Conservation (phyloP, 2,113 vertebrate genomes). For the Paramisgurnus dabryanus region DNA sequence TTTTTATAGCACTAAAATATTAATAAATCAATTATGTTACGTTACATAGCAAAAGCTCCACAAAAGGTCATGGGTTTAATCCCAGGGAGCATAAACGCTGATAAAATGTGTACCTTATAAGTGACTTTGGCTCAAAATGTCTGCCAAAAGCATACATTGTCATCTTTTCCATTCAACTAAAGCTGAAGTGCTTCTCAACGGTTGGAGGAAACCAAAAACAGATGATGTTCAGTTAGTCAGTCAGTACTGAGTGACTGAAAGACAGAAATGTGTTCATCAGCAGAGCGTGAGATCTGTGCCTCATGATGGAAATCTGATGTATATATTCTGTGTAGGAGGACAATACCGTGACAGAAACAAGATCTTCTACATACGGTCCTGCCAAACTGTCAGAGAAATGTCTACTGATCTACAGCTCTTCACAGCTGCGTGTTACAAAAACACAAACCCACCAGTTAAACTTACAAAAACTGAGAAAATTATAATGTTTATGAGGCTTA, state of each 20-base stretch:
- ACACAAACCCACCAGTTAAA: not conserved
- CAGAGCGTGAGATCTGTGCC: not conserved
- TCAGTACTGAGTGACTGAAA: not conserved
- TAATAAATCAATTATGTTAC: too few relatives aligned
- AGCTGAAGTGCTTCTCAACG: not conserved
- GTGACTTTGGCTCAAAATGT: too few relatives aligned
- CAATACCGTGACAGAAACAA: constrained; percentile 2
- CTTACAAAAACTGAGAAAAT: not conserved
- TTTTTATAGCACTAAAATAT: too few relatives aligned
- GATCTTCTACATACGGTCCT: constrained; percentile 17
- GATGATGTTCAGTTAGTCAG: constrained; percentile 3
- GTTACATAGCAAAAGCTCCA: too few relatives aligned
- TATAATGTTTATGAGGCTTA: not conserved
- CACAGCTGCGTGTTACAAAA: constrained; percentile 13
- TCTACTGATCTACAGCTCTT: constrained; percentile 9
- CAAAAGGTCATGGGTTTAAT: too few relatives aligned
- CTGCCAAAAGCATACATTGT: too few relatives aligned
- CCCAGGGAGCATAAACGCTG: too few relatives aligned
- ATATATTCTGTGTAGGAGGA: constrained; percentile 22
- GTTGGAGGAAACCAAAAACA: not conserved
- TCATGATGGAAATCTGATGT: constrained; percentile 20
- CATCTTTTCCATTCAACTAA: not conserved
- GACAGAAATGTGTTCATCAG: not conserved
- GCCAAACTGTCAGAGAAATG: constrained; percentile 16
- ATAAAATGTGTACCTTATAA: too few relatives aligned